These are phyloP conservation scores for Leptinotarsa juncta DNA, from an alignment of 2,888 invertebrate species.

Conservation along the genomic window DNA sequence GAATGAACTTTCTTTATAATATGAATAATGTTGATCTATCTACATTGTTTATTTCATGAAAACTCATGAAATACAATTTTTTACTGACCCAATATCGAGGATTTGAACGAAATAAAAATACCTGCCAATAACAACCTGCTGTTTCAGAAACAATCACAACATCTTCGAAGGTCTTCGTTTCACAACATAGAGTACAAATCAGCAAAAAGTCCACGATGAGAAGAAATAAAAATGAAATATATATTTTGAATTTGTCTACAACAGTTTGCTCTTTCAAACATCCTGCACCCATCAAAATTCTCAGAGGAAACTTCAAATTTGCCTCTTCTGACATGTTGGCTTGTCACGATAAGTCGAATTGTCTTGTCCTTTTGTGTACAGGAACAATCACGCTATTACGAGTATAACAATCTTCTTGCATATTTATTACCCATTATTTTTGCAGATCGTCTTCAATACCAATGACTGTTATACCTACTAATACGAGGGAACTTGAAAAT, in stretches of 20 bases:
- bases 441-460: neutral
- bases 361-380: neutral
- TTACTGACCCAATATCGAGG: neutral
- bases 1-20: too few relatives aligned
- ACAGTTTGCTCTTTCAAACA: slow-evolving; percentile 4
- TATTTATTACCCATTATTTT: neutral
- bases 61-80: neutral
- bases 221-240: neutral
- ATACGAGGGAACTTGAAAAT: too few relatives aligned
- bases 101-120: neutral
- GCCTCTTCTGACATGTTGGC: slow-evolving; percentile 1
- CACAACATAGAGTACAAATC: neutral
- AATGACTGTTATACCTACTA: neutral
- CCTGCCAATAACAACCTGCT: slow-evolving; percentile 4
- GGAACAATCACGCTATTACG: neutral
- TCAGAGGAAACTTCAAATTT: neutral
- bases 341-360: neutral
- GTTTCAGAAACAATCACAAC: neutral
- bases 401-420: neutral
- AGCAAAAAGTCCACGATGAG: slow-evolving; percentile 3
- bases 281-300: neutral
- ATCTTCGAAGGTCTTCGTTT: neutral
- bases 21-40: too few relatives aligned
- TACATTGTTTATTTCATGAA: neutral
- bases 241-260: neutral